These are phyloP conservation scores for Zootoca vivipara DNA, from an alignment of 2,113 vertebrate species.

Conservation along the genomic window DNA sequence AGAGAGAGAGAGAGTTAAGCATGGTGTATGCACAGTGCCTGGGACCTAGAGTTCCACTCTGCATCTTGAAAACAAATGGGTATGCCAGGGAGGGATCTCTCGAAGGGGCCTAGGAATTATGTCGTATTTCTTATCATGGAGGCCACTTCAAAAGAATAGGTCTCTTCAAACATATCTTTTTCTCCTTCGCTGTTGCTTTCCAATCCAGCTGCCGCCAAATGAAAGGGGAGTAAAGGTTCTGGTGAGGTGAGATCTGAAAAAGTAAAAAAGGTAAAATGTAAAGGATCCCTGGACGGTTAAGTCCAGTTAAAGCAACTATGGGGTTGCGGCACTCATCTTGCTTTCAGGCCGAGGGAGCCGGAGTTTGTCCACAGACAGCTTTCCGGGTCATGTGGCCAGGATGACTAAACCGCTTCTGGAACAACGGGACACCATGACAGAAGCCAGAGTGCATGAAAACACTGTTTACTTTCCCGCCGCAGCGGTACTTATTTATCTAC, in stretches of 20 bases:
- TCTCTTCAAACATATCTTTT: background rate
- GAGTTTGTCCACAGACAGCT: too few relatives aligned
- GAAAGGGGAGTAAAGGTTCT: background rate
- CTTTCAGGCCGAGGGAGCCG: too few relatives aligned
- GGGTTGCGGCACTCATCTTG: too few relatives aligned
- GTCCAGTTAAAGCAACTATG: too few relatives aligned
- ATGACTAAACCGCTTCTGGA: too few relatives aligned
- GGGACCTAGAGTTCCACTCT: background rate
- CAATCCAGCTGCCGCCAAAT: background rate
- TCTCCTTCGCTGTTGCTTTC: background rate
- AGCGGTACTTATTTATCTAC: too few relatives aligned
- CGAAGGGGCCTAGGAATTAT: background rate
- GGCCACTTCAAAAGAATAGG: background rate
- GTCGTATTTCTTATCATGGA: background rate
- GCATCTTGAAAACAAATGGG: background rate
- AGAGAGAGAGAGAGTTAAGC: too few relatives aligned
- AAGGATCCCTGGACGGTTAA: too few relatives aligned
- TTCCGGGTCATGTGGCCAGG: too few relatives aligned
- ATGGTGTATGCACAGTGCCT: background rate
- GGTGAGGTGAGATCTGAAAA: background rate
- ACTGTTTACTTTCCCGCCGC: too few relatives aligned
- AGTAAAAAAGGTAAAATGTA: background rate
- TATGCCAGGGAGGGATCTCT: background rate
- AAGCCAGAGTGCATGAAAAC: too few relatives aligned
- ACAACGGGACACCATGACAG: accelerated